phyloP scores from a whole-genome alignment of 2,888 invertebrate genomes.

The Epinotia demarniana region DNA sequence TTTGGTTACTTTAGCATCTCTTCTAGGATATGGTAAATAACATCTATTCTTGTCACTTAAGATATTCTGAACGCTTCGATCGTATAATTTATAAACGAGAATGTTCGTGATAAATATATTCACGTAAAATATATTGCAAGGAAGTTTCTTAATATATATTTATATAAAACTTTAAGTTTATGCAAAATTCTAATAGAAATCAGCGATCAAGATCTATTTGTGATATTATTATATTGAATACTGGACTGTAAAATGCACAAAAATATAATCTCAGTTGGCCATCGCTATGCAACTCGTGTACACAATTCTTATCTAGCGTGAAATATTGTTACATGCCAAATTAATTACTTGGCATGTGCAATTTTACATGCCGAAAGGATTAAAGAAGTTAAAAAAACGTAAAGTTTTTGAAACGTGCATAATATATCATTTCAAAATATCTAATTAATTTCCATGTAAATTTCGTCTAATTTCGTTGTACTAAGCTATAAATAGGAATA shows the following conservation, averaged over 20 bases:
- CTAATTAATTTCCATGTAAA: background rate
- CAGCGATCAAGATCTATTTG: background rate
- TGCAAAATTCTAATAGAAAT: background rate
- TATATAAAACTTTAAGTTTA: background rate
- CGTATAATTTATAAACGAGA: no score
- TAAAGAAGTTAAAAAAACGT: background rate
- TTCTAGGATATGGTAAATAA: no score
- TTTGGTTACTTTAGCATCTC: background rate
- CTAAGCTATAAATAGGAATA: background rate
- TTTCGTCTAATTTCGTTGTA: slow-evolving; percentile 17
- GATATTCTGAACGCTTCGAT: no score
- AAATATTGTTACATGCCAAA: slow-evolving; percentile 1
- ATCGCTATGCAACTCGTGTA: background rate
- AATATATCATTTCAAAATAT: background rate
- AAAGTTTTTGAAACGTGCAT: background rate
- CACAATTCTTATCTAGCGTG: background rate
- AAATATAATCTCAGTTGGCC: background rate
- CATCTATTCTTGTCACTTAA: no score
- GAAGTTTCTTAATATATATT: no score
- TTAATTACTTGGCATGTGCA: background rate
- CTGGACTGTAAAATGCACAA: background rate
- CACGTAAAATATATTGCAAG: no score
- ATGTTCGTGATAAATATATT: no score
- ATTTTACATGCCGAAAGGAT: background rate
- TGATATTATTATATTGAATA: background rate